phyloP scores from a whole-genome alignment of 1,140 invertebrate genomes.

The Spodoptera litura region DNA sequence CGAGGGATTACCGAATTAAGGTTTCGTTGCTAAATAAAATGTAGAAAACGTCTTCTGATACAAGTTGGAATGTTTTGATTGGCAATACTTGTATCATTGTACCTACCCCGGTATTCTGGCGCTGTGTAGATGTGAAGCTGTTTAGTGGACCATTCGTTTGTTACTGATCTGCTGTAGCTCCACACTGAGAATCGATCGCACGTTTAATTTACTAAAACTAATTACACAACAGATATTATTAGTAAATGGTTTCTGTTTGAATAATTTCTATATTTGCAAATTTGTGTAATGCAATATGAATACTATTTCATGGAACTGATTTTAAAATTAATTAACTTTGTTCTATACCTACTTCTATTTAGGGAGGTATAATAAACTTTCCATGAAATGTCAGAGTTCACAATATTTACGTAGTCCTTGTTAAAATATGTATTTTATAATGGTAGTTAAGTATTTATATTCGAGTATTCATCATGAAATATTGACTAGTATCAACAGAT shows the following conservation, averaged over 20 bases:
- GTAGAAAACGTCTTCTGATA: not conserved
- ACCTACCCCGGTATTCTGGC: not conserved
- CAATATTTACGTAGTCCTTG: too few species aligned
- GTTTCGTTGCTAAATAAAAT: slow-evolving; percentile 20
- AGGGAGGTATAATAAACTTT: too few species aligned
- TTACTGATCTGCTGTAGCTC: not conserved
- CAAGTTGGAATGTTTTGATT: slow-evolving; percentile 16
- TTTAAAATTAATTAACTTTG: too few species aligned
- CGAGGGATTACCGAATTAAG: too few species aligned
- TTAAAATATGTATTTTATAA: too few species aligned
- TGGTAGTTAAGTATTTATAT: too few species aligned
- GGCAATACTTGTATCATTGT: not conserved
- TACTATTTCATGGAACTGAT: too few species aligned
- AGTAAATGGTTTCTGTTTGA: not conserved
- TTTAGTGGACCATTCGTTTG: slow-evolving; percentile 15
- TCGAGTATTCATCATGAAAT: too few species aligned
- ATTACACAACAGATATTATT: not conserved
- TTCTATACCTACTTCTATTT: too few species aligned
- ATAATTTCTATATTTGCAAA: not conserved
- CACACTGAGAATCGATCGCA: not conserved
- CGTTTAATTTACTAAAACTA: slow-evolving; percentile 14
- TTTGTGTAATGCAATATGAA: not conserved
- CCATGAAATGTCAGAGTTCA: too few species aligned
- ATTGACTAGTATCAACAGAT: too few species aligned
- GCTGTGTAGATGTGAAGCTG: not conserved